phyloP scores from a whole-genome alignment of 1,140 invertebrate species.

The Drosophila simulans region DNA sequence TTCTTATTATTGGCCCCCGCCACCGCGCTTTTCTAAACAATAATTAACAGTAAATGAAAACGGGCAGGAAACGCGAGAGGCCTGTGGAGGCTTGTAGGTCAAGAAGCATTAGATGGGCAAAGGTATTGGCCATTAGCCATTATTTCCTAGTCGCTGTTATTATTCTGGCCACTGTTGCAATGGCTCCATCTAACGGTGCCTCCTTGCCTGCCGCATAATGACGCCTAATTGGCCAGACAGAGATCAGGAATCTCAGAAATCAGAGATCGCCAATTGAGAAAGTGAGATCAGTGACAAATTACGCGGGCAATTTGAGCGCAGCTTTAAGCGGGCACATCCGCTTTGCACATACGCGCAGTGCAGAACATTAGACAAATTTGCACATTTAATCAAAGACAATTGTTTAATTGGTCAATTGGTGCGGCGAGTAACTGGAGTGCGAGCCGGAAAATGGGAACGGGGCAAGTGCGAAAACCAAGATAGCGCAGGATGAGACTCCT shows the following conservation, averaged over 20 bases:
- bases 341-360: conserved; percentile 17
- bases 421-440: conserved; percentile 47
- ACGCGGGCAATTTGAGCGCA: conserved; percentile 42
- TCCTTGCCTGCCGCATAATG: conserved; percentile 28
- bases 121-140: conserved; percentile 4
- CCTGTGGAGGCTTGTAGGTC: conserved; percentile 60
- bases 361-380: conserved; percentile 77
- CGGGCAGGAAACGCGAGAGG: conserved; percentile 53
- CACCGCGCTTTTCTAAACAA: conserved; percentile 50
- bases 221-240: conserved; percentile 45
- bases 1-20: background rate
- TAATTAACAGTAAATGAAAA: conserved; percentile 71
- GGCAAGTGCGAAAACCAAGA: background rate
- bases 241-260: conserved; percentile 26
- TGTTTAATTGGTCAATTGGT: conserved; percentile 65
- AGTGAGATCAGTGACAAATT: conserved; percentile 67
- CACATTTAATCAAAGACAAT: conserved; percentile 78
- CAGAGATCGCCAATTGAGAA: conserved; percentile 33
- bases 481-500: background rate
- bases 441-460: conserved; percentile 9
- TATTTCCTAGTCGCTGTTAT: conserved; percentile 9
- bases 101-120: conserved; percentile 49
- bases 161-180: conserved; percentile 43
- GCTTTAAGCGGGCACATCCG: conserved; percentile 72
- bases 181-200: conserved; percentile 18